Base-by-base conservation (phyloP, 2,888 invertebrate species). In the Meteorus colon region DNA sequence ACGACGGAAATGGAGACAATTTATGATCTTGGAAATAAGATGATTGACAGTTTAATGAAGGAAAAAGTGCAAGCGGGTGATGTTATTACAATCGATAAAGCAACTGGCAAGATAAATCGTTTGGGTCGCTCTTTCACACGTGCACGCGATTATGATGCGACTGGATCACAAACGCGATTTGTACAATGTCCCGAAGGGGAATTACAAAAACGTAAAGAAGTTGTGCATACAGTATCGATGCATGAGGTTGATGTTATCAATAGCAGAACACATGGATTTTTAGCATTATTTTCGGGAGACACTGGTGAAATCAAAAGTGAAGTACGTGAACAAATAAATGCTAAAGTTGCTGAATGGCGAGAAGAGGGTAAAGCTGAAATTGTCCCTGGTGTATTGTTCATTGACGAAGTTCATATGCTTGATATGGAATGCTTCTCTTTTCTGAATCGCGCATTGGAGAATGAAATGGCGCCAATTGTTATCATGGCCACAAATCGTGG, bases 1-100 rank as follows among this genome's bases (percentile, higher is more conserved):
- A 99, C 99, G 0, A 99, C 98, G 0, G 99, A 99, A 90, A 99
- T 99, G 99, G 99, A 99, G 90, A 99, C 99, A 0, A 96, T 98
- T 80, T 99, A 99, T 88, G 99, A 99, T 89, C 92, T 99, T 88
- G 99, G 99, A 1, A 95, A 96, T 70, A 99, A 99, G 92, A 98
- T 99, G 95, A 98, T 99, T 73, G 98, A 99, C 89, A 96, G 97
- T 73, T 92, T 98, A 75, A 94, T 97, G 83, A 98, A 98, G 86
- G 98, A 99, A 86, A 98, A 98, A 91, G 93, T 97, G 1, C 96
- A 96, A 92, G 95, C 96, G 0, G 97, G 98, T 1, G 99, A 99
- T 89, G 97, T 99, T 0, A 96, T 99, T 24, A 98, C 98, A 6
- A 99, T 99, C 84, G 99, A 99, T 90, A 99, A 99, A 90, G 98